Conservation (phyloP, 2,797 vertebrate species). For the Clarias pachynema region DNA sequence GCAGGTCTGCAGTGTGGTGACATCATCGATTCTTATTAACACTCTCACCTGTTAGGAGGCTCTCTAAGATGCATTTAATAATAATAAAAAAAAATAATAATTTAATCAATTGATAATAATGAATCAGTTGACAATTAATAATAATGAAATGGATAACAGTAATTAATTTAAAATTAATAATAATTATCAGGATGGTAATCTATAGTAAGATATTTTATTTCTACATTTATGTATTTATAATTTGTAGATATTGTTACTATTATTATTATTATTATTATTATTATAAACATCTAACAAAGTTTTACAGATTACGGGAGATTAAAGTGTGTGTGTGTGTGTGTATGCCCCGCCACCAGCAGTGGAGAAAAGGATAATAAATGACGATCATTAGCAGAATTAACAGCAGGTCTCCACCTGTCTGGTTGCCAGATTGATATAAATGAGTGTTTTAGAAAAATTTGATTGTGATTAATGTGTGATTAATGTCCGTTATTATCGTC, state of each 20-base stretch:
- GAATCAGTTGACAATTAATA: background rate
- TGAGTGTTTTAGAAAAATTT: slow-evolving; percentile 57
- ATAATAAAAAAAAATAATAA: background rate
- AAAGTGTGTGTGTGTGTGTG: background rate
- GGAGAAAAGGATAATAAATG: slow-evolving; percentile 82
- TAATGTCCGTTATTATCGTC: slow-evolving; percentile 79
- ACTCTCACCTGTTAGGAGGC: background rate
- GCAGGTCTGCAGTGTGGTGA: background rate
- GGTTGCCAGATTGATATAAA: slow-evolving; percentile 80
- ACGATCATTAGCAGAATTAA: slow-evolving; percentile 79
- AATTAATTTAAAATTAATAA: too few species aligned
- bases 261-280: background rate
- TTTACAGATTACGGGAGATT: too few species aligned
- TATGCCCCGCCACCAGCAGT: slow-evolving; percentile 54
- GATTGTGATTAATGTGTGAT: slow-evolving; percentile 32
- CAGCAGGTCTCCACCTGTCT: slow-evolving; percentile 77
- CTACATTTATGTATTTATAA: background rate
- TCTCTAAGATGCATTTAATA: background rate
- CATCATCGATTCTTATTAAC: background rate
- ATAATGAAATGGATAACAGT: too few species aligned
- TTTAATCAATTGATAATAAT: background rate
- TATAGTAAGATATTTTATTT: background rate
- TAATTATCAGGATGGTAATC: too few species aligned
- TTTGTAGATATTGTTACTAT: background rate
- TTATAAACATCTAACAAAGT: background rate